phyloP scores from a whole-genome alignment of 2,113 vertebrate species.

The Dryoscopus gambensis region DNA sequence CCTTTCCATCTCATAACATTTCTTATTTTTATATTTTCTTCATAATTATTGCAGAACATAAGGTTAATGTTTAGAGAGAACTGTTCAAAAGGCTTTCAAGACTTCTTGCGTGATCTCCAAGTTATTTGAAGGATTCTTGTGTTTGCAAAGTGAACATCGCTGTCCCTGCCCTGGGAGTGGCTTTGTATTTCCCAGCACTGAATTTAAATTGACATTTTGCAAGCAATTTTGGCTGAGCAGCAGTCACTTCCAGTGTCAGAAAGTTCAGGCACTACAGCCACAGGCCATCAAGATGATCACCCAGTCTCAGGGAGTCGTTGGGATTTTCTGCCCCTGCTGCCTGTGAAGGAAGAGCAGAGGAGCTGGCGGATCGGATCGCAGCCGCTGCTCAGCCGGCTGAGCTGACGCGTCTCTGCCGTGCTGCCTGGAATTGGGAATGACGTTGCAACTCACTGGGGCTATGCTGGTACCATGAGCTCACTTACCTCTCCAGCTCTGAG shows the following conservation, averaged over 20 bases:
- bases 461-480: background rate
- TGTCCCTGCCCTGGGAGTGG: background rate
- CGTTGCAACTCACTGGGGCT: background rate
- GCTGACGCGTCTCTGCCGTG: background rate
- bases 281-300: background rate
- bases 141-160: background rate
- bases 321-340: background rate
- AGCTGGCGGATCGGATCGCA: fast-evolving
- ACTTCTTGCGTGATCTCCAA: background rate
- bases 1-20: background rate
- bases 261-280: background rate
- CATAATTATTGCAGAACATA: background rate
- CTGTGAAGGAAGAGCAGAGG: background rate
- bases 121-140: background rate
- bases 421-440: background rate
- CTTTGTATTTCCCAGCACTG: background rate
- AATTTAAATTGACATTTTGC: background rate
- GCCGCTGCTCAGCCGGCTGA: fast-evolving
- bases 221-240: background rate
- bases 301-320: background rate
- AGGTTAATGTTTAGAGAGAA: background rate
- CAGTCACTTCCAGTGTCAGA: background rate
- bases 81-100: background rate
- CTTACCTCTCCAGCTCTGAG: background rate
- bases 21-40: background rate